phyloP scores from a whole-genome alignment of 2,888 invertebrate species.

The Acronicta leporina region DNA sequence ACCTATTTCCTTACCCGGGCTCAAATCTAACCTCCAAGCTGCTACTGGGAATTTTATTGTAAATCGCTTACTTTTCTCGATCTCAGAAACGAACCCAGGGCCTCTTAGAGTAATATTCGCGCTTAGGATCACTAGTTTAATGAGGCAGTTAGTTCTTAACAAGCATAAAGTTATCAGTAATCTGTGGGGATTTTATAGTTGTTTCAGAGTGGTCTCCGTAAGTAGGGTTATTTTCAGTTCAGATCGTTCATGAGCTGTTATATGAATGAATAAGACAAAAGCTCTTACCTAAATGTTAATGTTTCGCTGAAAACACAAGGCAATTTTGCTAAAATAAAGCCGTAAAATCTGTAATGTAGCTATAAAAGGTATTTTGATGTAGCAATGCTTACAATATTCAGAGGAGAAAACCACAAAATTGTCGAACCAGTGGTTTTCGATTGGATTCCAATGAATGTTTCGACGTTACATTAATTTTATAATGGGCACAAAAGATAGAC shows the following conservation, averaged over 20 bases:
- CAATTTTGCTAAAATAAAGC: slow-evolving; percentile 52
- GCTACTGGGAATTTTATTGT: too few relatives aligned
- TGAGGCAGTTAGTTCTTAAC: too few relatives aligned
- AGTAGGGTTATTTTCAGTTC: neutral
- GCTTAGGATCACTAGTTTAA: too few relatives aligned
- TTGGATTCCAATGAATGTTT: slow-evolving; percentile 49
- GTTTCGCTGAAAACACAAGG: slow-evolving; percentile 41
- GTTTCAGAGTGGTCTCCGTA: slow-evolving; percentile 8
- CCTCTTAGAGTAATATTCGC: too few relatives aligned
- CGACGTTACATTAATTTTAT: slow-evolving; percentile 45
- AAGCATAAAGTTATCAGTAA: neutral
- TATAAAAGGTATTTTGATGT: slow-evolving; percentile 54
- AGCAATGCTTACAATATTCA: slow-evolving; percentile 54
- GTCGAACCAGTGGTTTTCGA: slow-evolving; percentile 49
- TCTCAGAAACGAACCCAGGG: too few relatives aligned
- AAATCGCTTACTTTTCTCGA: too few relatives aligned
- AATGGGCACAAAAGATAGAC: slow-evolving; percentile 25
- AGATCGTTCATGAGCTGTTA: slow-evolving; percentile 7
- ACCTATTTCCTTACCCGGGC: too few relatives aligned
- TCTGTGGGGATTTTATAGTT: neutral
- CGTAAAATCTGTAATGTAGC: slow-evolving; percentile 51
- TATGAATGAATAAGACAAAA: slow-evolving; percentile 33
- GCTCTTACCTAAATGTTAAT: slow-evolving; percentile 37
- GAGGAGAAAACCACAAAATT: slow-evolving; percentile 49
- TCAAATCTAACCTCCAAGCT: too few relatives aligned